Evolutionary conservation across 2,797 vertebrate genomes (phyloP), one percentile per base, ranked within the genome.

Genomic region (Halcyon chelicuti): DNA sequence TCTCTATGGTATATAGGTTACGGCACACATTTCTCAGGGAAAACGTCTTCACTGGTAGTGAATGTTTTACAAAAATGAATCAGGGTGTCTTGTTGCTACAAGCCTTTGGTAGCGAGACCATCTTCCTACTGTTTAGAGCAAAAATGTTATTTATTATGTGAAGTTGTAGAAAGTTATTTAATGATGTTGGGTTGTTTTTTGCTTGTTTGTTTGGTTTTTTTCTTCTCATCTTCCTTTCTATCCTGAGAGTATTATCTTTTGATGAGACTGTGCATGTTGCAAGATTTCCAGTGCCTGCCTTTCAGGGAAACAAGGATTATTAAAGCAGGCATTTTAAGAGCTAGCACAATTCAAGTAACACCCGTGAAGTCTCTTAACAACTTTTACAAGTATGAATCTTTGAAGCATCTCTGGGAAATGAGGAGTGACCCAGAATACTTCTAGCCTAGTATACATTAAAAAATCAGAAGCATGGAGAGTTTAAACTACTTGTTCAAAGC

Each of bases 1-100:
- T 83, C 87, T 94, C 67, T 76, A 7, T 74, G 55, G 62, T 91
- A 61, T 88, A 52, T 81, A 70, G 94, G 94, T 91, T 94, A 90
- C 73, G 83, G 67, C 83, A 94, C 77, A 86, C 62, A 73, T 94
- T 94, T 81, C 40, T 68, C 40, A 15, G 63, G 28, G 52, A 73
- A 91, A 90, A 88, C 57, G 44, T 78, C 76, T 94, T 67, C 4
- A 4, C 44, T 94, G 39, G 16, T 68, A 57, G 70, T 18, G 77
- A 76, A 23, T 78, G 54, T 60, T 94, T 88, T 73, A 49, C 23
- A 66, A 66, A 93, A 93, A 60, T 55, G 18, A 72, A 52, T 79
- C 33, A 5, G 37, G 10, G 37, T 78, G 66, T 73, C 76, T 84
- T 78, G 33, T 75, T 84, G 31, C 71, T 70, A 35, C 63, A 80